These are phyloP conservation scores for Pseudorhombus dupliciocellatus DNA, from an alignment of 2,113 vertebrate genomes.

Conservation along the genomic window DNA sequence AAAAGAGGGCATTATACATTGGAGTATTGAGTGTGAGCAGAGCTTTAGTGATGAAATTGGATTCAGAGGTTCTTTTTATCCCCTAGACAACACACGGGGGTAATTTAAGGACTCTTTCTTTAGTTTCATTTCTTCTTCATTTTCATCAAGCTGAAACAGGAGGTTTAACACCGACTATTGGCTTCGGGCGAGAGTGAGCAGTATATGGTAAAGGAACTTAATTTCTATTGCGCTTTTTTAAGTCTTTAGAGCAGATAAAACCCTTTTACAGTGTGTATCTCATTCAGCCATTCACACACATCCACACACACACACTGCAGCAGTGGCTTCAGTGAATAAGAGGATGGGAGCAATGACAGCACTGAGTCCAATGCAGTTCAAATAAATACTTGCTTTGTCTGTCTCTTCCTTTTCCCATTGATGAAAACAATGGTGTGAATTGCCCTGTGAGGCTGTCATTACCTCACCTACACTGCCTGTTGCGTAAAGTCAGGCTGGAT, in stretches of 20 bases:
- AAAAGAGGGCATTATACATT: slow-evolving; percentile 68
- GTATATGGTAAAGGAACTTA: neutral
- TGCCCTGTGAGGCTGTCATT: neutral
- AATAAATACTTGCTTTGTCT: neutral
- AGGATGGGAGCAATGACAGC: slow-evolving; percentile 25
- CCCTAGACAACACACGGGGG: slow-evolving; percentile 57
- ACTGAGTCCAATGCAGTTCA: neutral
- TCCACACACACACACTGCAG: neutral
- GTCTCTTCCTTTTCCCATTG: neutral
- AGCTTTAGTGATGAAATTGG: slow-evolving; percentile 70
- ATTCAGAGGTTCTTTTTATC: slow-evolving; percentile 67
- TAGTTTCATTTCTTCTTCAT: slow-evolving; percentile 52
- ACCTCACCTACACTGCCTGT: neutral
- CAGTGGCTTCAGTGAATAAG: neutral
- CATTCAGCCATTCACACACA: neutral
- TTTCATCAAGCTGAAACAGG: slow-evolving; percentile 38
- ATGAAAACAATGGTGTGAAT: neutral
- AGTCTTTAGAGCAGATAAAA: neutral
- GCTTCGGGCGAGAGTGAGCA: slow-evolving; percentile 7
- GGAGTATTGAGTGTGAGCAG: slow-evolving; percentile 66
- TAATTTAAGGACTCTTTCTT: slow-evolving; percentile 69
- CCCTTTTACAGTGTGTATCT: neutral
- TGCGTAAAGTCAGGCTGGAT: slow-evolving; percentile 15
- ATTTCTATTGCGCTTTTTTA: neutral
- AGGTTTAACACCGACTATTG: slow-evolving; percentile 22